phyloP scores from a whole-genome alignment of 2,797 vertebrate genomes.

The Thamnophis elegans region DNA sequence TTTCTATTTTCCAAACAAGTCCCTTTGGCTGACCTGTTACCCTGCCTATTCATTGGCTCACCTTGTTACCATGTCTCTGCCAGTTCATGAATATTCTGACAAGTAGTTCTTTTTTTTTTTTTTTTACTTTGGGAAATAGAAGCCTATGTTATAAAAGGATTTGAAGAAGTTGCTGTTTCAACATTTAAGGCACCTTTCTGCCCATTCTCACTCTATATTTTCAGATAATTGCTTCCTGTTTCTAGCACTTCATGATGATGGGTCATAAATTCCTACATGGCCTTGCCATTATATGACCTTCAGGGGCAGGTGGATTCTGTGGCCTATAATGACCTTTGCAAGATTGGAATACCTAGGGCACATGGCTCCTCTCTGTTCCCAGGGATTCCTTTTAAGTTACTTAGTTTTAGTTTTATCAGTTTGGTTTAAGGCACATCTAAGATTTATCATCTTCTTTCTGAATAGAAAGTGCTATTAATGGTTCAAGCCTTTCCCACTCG shows the following conservation, averaged over 20 bases:
- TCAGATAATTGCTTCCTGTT: neutral
- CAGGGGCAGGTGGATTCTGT: neutral
- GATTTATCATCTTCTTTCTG: conserved; percentile 49
- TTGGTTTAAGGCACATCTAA: conserved; percentile 24
- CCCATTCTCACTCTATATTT: neutral
- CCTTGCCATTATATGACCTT: neutral
- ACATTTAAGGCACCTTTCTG: neutral
- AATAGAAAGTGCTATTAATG: conserved; percentile 37
- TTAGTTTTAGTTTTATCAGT: accelerated
- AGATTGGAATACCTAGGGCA: neutral
- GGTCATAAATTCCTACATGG: neutral
- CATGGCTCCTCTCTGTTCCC: neutral
- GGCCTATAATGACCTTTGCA: neutral
- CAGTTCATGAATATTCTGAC: too few relatives aligned
- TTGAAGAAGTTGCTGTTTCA: neutral
- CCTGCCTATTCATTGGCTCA: too few relatives aligned
- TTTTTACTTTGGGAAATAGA: neutral
- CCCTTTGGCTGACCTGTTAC: too few relatives aligned
- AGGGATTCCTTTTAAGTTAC: conserved; percentile 15
- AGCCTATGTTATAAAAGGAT: neutral
- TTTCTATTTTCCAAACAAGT: too few relatives aligned
- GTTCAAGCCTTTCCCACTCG: neutral
- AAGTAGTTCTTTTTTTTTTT: neutral
- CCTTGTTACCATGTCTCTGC: too few relatives aligned
- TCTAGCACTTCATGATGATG: neutral